Base-by-base conservation (phyloP, 2,113 vertebrate genomes). In the Erpornis zantholeuca region DNA sequence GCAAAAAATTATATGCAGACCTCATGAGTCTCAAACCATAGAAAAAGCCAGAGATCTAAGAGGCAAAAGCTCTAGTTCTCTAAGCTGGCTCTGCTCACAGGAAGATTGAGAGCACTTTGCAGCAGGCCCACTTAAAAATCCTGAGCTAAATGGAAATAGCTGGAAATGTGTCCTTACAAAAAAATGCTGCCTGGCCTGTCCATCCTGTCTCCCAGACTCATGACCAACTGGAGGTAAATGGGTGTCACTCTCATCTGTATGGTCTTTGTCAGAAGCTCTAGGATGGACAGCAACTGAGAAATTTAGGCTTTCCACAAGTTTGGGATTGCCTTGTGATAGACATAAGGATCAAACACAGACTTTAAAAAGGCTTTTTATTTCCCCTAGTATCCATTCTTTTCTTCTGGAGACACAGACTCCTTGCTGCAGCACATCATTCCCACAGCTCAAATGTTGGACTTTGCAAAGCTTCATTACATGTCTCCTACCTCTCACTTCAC, bases 161-260 rank as follows among this genome's bases (percentile, higher is more conserved):
- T 63, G 1, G n/a, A 59, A 1, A 20, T 1, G 36, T 87, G 25
- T 27, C 25, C 44, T 17, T 42, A 25, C 35, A 65, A 2, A 0
- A 10, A 23, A 25, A 6, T 20, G n/a, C n/a, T 76, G 25, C 45
- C 71, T 77, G 63, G 22, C 25, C 53, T 50, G 50, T 27, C 16
- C 36, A 50, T 4, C 15, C 12, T 20, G 5, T 14, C 40, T 52
- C 24, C 28, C 21, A 28, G 22, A 57, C 12, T 69, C 57, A 40
- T 3, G 10, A 53, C 22, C n/a, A 68, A 0, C 7, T 27, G 59
- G 8, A 65, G 18, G 18, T 6, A 21, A 72, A 47, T 1, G 7
- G 21, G 10, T 24, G 16, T 25, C 8, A 59, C 35, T 15, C 16
- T 42, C 23, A 59, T 6, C 12, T 1, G 1, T 9, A 47, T 7